Base-by-base conservation (phyloP, 2,113 vertebrate species). In the Muntiacus reevesi region DNA sequence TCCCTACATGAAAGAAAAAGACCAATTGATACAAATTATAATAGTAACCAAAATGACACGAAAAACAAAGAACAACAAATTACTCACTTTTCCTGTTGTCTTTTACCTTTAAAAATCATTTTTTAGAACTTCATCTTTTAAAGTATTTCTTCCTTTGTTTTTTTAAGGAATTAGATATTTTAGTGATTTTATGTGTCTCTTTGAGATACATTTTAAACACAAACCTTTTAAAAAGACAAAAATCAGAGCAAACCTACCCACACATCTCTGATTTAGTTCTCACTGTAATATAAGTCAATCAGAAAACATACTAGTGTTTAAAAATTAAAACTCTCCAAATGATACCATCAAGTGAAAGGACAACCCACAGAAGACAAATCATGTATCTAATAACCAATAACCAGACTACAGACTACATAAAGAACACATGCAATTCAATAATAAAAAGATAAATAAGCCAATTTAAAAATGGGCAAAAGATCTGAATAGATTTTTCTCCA, bases 1-100 rank as follows among this genome's bases (percentile, higher is more conserved):
- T 92, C 99, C 99, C 99, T 99, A 93, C 3, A 89, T 43, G 93
- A 11, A 50, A 64, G n/a, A 94, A 95, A 57, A 87, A 40, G 23
- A n/a, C 11, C 33, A 86, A 54, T 92, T 52, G 96, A 83, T 23
- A 96, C 8, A 95, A 90, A 36, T 47, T 43, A 27, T 27, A 76
- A 76, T 43, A 87, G 74, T 8, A 81, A 90, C 59, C 23, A 94
- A 97, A 87, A 91, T 40, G 43, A 88, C 40, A 78, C 5, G 11
- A 43, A 81, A 95, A 91, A 92, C 36, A 96, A 79, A 85, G 40
- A 47, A 7, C 15, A 87, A 76, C 8, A 74, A 93, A 52, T 55
- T 54, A 85, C 0, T 86, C n/a, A 13, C 21, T 74, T 59, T 78
- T 67, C 21, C 60, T 86, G 1, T 11, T 92, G 13, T 55, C 67